Evolutionary conservation across 2,888 invertebrate species (phyloP), one percentile per base, ranked within the genome.

Genomic region (Drosophila mettleri): DNA sequence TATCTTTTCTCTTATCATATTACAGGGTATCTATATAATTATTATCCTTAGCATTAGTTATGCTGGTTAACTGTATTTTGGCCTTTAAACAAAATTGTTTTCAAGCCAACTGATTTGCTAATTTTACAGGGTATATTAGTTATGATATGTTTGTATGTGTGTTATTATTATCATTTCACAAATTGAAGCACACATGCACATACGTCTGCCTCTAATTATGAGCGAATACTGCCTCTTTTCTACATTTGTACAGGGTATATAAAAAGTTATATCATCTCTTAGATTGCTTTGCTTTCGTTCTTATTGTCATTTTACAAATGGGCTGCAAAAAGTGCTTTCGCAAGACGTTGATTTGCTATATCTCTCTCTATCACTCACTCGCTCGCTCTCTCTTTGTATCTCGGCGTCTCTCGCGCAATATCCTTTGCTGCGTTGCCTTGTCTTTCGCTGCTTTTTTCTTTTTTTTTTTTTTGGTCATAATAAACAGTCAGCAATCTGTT

Each of bases 401-500:
- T n/a, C n/a, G n/a, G n/a, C n/a, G n/a, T n/a, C n/a, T n/a, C n/a
- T n/a, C n/a, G n/a, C n/a, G n/a, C n/a, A n/a, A 6, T 8, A 3
- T 43, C 18, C 7, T 29, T 18, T 14, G 10, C 31, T 5, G n/a
- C 65, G 57, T 65, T 64, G 59, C 53, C 55, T 18, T 48, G 77
- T 53, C 78, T 68, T 74, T n/a, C n/a, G n/a, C n/a, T n/a, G n/a
- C n/a, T n/a, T n/a, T n/a, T n/a, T n/a, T n/a, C n/a, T n/a, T n/a
- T n/a, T n/a, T n/a, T n/a, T n/a, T n/a, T n/a, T n/a, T 78, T 78
- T 83, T 53, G 74, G 74, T 78, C 86, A 78, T 88, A 86, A 77
- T 77, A 83, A 88, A 83, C 85, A 88, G 88, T 64, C 77, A 65
- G 86, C 88, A 86, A 86, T 83, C 88, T 88, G 83, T 83, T 83